Percentiles rank a stretch among this genome's conserved stretches.
Evolutionary conservation across 2,113 vertebrate genomes (phyloP).

Genomic region (Oreocharis arfaki): DNA sequence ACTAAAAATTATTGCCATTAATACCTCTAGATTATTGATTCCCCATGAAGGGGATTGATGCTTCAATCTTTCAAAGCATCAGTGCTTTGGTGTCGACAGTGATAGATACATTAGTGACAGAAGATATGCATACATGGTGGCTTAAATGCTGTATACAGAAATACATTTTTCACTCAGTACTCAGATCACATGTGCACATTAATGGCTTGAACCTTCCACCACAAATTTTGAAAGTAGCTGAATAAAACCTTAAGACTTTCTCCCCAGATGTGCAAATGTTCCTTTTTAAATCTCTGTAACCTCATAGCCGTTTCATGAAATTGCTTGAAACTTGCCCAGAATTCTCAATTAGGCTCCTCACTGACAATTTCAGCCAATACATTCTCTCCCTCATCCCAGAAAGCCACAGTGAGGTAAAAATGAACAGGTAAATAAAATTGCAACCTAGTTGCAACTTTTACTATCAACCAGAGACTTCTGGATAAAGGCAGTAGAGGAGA

Average conservation of each 20-base stretch:
- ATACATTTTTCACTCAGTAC: conserved; percentile 34
- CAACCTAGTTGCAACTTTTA: conserved; percentile 31
- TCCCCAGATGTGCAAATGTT: not conserved
- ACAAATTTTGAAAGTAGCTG: conserved; percentile 29
- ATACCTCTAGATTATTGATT: conserved; percentile 43
- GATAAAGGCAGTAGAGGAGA: conserved; percentile 40
- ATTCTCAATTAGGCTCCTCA: not conserved
- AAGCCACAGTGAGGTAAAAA: conserved; percentile 32
- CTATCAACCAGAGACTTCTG: conserved; percentile 29
- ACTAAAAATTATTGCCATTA: conserved; percentile 62
- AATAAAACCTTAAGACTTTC: conserved; percentile 31
- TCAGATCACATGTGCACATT: conserved; percentile 19
- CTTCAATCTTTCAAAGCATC: conserved; percentile 45
- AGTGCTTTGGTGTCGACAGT: conserved; percentile 49
- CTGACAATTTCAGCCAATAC: conserved; percentile 2
- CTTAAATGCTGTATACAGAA: conserved; percentile 47
- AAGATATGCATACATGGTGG: conserved; percentile 50
- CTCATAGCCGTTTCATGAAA: conserved; percentile 47
- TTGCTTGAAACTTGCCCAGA: conserved; percentile 48
- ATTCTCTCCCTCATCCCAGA: conserved; percentile 2
- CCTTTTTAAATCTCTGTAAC: conserved; percentile 4
- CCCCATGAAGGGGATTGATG: conserved; percentile 44
- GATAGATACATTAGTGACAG: conserved; percentile 34
- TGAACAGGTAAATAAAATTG: not conserved
- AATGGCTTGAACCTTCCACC: conserved; percentile 1